A percentile compares a stretch with the other conserved stretches of the same genome.
phyloP scores from a whole-genome alignment of 2,113 vertebrate species.

The Isurus oxyrinchus region DNA sequence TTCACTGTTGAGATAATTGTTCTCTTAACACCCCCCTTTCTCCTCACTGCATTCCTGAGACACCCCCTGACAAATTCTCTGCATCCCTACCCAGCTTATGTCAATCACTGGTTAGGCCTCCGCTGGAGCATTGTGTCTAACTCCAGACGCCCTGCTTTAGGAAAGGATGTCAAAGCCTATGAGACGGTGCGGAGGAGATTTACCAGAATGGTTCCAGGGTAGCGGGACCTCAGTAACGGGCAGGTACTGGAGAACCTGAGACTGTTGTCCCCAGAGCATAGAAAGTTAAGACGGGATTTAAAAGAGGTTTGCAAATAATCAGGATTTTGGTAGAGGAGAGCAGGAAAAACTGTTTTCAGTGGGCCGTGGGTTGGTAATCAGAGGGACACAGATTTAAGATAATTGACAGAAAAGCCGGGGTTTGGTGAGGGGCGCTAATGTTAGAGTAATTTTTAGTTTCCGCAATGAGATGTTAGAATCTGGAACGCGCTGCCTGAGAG shows the following conservation, averaged over 20 bases:
- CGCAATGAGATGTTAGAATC: not conserved
- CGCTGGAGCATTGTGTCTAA: not conserved
- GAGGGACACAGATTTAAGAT: not conserved
- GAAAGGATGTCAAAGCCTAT: not conserved
- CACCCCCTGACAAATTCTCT: not conserved
- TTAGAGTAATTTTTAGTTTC: not conserved
- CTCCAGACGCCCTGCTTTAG: not conserved
- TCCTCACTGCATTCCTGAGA: not conserved
- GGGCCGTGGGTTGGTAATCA: not conserved
- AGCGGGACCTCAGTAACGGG: not conserved
- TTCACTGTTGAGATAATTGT: not conserved
- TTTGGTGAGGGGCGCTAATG: not conserved
- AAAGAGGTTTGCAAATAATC: not conserved
- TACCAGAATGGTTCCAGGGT: not conserved
- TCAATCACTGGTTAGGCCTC: not conserved
- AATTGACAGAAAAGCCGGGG: not conserved
- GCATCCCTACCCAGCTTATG: not conserved
- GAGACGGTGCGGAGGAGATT: not conserved
- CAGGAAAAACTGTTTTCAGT: not conserved
- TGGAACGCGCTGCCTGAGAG: not conserved
- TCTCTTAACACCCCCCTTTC: not conserved
- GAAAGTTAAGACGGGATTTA: not conserved
- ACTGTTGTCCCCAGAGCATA: not conserved
- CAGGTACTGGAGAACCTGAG: not conserved
- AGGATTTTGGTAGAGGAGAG: not conserved